A percentile compares a stretch with the other conserved stretches of the same genome.
These are phyloP conservation scores for Cynocephalus volans DNA, from an alignment of 2,113 vertebrate species.

Conservation along the genomic window DNA sequence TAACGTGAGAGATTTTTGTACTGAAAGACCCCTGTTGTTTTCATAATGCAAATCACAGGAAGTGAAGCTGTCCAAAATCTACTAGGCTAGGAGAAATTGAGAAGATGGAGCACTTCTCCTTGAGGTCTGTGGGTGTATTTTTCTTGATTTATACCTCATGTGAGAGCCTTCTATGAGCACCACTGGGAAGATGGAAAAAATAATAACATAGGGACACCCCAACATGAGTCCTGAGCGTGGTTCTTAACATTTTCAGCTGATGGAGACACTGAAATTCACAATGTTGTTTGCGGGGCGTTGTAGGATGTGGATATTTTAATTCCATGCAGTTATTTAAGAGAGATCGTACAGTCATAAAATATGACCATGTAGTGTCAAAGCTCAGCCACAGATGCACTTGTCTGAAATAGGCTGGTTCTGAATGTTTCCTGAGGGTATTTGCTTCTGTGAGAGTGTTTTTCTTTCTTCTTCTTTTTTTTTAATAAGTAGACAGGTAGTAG, in stretches of 20 bases:
- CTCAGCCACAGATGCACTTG: neutral
- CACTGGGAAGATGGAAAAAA: neutral
- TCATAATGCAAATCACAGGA: fast-evolving
- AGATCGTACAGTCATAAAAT: neutral
- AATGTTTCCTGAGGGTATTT: neutral
- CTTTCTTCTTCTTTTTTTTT: too few species aligned
- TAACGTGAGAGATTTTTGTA: neutral
- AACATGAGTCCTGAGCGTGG: too few species aligned
- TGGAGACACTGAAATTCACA: neutral
- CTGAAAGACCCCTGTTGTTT: neutral
- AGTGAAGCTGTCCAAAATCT: neutral
- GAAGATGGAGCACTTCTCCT: fast-evolving
- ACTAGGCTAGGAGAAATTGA: neutral
- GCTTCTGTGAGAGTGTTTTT: neutral
- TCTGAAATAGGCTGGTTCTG: neutral
- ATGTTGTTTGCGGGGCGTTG: neutral
- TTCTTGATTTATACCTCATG: neutral
- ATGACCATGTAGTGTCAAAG: fast-evolving
- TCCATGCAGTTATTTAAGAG: neutral
- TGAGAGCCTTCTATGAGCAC: neutral
- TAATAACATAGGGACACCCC: fast-evolving
- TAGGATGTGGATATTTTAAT: neutral
- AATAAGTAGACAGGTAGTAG: neutral
- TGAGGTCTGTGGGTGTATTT: neutral
- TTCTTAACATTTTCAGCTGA: neutral